Evolutionary conservation across 2,888 invertebrate genomes (phyloP).

Genomic region (Aethes cnicana): DNA sequence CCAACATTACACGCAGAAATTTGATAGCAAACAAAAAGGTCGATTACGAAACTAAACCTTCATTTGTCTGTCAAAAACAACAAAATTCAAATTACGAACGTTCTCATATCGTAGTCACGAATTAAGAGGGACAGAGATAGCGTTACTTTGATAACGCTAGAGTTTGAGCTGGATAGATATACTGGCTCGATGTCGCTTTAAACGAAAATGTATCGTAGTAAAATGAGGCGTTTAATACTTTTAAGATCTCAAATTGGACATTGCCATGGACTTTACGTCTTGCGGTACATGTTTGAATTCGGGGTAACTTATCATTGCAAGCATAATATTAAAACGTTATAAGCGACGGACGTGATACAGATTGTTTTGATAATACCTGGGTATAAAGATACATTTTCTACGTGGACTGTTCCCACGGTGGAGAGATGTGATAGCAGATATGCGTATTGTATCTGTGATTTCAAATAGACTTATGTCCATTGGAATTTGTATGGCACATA

Average conservation of each 20-base stretch:
- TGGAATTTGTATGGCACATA: not conserved
- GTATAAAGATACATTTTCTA: slow-evolving; percentile 1
- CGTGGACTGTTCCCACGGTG: slow-evolving; percentile 19
- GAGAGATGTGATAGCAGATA: slow-evolving; percentile 23
- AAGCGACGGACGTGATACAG: not conserved
- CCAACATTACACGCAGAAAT: slow-evolving; percentile 10
- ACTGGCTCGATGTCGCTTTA: slow-evolving; percentile 12
- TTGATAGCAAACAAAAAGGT: slow-evolving; percentile 7
- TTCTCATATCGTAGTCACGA: slow-evolving; percentile 70
- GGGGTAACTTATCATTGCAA: not conserved
- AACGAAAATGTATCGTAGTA: slow-evolving; percentile 7
- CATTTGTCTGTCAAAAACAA: slow-evolving; percentile 50
- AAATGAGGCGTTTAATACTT: not conserved
- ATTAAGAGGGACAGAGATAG: slow-evolving; percentile 49
- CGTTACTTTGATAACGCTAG: slow-evolving; percentile 22
- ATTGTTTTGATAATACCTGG: not conserved
- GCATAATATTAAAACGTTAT: not conserved
- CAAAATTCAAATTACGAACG: slow-evolving; percentile 52
- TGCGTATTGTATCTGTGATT: not conserved
- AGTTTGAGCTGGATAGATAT: slow-evolving; percentile 39
- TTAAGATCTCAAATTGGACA: not conserved
- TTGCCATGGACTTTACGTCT: no score
- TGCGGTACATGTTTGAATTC: not conserved
- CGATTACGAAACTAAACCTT: slow-evolving; percentile 40
- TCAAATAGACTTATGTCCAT: not conserved